Conservation (phyloP, 2,113 vertebrate genomes). For the Lates calcarifer region DNA sequence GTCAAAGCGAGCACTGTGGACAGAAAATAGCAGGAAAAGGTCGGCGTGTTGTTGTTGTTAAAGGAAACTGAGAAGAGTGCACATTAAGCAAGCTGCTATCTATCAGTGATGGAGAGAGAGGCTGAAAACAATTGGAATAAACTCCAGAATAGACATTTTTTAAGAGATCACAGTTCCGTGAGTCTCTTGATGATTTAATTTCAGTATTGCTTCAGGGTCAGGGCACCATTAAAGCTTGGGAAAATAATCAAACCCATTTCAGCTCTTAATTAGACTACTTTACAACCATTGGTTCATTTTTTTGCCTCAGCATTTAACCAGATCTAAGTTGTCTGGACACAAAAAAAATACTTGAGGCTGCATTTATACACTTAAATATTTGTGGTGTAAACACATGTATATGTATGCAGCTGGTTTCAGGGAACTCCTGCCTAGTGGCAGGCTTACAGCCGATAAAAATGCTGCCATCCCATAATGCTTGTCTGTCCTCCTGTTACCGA, state of each 20-base stretch:
- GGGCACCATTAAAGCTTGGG: background rate
- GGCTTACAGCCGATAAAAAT: slow-evolving; percentile 12
- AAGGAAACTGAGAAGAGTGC: background rate
- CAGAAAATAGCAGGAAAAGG: background rate
- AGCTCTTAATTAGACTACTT: slow-evolving; percentile 42
- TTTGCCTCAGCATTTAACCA: slow-evolving; percentile 21
- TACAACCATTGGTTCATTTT: slow-evolving; percentile 16
- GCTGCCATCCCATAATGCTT: slow-evolving; percentile 5
- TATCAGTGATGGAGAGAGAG: slow-evolving; percentile 14
- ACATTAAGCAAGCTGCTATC: slow-evolving; percentile 5
- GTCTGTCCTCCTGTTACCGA: slow-evolving; percentile 21
- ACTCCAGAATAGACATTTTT: background rate
- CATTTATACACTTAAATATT: slow-evolving; percentile 38
- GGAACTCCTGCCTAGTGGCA: slow-evolving; percentile 30
- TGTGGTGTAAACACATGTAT: slow-evolving; percentile 42
- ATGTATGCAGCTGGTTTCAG: slow-evolving; percentile 39
- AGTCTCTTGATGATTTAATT: slow-evolving; percentile 31
- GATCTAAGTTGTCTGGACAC: background rate
- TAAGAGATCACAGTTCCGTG: background rate
- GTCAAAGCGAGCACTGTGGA: background rate
- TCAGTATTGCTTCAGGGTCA: slow-evolving; percentile 10
- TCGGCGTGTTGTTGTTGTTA: background rate
- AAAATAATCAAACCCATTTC: slow-evolving; percentile 32
- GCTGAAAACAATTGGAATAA: slow-evolving; percentile 16
- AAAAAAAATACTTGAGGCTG: slow-evolving; percentile 28